Percentiles rank a stretch among this genome's conserved stretches.
Conservation (phyloP, 2,888 invertebrate genomes). For the Morinoia aosen region DNA sequence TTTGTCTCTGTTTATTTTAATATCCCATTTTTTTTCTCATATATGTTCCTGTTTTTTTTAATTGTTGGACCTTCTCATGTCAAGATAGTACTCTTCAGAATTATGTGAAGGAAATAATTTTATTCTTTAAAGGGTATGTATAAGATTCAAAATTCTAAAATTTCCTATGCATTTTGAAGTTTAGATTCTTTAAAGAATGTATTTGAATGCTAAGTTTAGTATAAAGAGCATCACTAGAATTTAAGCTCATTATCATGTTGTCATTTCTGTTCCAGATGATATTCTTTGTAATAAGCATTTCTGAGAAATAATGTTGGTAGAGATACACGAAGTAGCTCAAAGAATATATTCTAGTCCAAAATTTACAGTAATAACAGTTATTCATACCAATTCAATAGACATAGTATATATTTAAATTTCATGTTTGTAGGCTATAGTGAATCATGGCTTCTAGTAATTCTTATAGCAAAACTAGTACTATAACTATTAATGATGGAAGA, state of each 20-base stretch:
- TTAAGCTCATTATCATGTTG: neutral
- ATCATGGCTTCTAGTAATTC: conserved; percentile 10
- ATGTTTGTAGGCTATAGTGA: neutral
- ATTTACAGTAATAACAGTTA: neutral
- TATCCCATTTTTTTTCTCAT: no score
- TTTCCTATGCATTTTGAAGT: no score
- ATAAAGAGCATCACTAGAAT: no score
- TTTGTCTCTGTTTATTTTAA: no score
- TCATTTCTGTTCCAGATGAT: neutral
- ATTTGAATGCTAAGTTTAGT: no score
- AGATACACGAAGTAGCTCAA: neutral
- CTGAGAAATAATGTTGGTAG: neutral
- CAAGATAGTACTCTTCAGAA: no score
- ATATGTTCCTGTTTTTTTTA: no score
- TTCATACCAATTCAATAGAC: neutral
- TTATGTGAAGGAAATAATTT: no score
- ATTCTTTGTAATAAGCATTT: neutral
- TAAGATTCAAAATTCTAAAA: no score
- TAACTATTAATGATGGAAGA: neutral
- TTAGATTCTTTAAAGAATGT: no score
- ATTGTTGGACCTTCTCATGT: no score
- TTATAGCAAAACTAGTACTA: neutral
- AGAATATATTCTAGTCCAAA: neutral
- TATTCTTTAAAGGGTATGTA: no score
- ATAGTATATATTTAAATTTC: neutral